Evolutionary conservation across 2,113 vertebrate species (phyloP).

Genomic region (Muntiacus reevesi): DNA sequence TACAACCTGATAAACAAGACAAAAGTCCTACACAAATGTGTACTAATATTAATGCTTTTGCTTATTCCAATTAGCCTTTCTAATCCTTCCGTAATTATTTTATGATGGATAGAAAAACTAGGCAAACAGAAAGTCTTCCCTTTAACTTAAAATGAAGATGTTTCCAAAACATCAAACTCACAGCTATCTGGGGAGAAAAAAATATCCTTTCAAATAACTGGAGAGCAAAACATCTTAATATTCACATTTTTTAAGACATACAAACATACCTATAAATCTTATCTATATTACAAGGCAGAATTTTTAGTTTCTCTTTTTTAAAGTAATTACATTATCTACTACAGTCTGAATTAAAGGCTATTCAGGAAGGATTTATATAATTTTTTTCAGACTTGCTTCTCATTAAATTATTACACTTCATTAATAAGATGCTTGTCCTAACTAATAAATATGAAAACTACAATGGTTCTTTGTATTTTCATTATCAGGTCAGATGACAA

Average conservation of each 20-base stretch:
- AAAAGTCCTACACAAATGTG: conserved; percentile 72
- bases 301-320: conserved; percentile 36
- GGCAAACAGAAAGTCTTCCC: conserved; percentile 62
- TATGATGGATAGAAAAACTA: conserved; percentile 71
- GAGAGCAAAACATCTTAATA: conserved; percentile 49
- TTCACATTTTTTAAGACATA: conserved; percentile 47
- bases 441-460: background rate
- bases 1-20: conserved; percentile 73
- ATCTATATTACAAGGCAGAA: background rate
- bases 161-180: conserved; percentile 36
- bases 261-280: conserved; percentile 38
- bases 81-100: conserved; percentile 68
- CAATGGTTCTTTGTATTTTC: background rate
- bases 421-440: background rate
- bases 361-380: background rate
- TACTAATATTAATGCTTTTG: conserved; percentile 76
- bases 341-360: background rate
- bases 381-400: background rate
- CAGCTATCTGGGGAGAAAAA: conserved; percentile 43
- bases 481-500: background rate
- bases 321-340: conserved; percentile 22
- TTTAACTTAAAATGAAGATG: conserved; percentile 52
- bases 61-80: conserved; percentile 76
- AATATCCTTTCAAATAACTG: conserved; percentile 29
- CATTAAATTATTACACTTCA: background rate